phyloP scores from a whole-genome alignment of 2,797 vertebrate species.

The Microchirus variegatus region DNA sequence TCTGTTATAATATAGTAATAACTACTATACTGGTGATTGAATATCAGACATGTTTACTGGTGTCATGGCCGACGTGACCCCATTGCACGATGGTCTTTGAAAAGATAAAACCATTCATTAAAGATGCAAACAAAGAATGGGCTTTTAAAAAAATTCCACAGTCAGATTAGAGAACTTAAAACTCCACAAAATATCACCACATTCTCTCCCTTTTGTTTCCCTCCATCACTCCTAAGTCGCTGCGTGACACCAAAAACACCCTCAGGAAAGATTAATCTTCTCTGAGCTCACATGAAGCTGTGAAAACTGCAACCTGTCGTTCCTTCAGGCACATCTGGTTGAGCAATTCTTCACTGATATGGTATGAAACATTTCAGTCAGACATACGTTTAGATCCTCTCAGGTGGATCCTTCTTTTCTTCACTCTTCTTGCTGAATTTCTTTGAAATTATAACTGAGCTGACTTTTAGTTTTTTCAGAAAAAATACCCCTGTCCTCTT shows the following conservation, averaged over 20 bases:
- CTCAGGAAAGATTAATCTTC: conserved; percentile 29
- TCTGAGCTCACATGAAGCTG: conserved; percentile 43
- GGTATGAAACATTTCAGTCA: conserved; percentile 13
- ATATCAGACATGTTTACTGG: neutral
- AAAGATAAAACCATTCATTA: conserved; percentile 21
- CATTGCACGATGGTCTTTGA: neutral
- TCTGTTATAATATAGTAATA: no score
- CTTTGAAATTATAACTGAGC: no score
- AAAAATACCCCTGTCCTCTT: no score
- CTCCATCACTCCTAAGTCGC: neutral
- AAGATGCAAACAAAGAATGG: no score
- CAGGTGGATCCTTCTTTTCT: neutral
- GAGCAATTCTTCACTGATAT: conserved; percentile 12
- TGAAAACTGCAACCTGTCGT: conserved; percentile 62
- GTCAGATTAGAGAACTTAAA: conserved; percentile 14
- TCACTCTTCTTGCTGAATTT: no score
- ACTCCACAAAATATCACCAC: conserved; percentile 9
- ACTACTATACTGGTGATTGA: neutral
- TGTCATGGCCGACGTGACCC: neutral
- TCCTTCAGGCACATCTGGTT: conserved; percentile 20
- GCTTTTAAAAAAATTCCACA: no score
- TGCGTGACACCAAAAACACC: conserved; percentile 15
- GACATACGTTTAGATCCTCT: conserved; percentile 28
- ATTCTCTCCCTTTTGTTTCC: conserved; percentile 10
- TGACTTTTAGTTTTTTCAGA: no score